Evolutionary conservation across 2,113 vertebrate species (phyloP).

Genomic region (Varanus salvator): DNA sequence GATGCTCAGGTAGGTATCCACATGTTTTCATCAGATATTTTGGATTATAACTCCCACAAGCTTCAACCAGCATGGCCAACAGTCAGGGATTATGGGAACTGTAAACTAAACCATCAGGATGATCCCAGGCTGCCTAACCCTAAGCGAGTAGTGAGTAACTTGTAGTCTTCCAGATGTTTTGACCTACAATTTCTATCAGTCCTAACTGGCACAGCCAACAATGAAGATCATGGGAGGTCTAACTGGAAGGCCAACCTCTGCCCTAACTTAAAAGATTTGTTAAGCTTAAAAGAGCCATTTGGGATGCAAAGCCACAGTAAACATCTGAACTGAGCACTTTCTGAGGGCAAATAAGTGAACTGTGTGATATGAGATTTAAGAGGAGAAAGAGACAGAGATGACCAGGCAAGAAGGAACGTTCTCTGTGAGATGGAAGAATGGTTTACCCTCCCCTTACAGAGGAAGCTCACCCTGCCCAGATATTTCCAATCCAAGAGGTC

Average conservation of each 20-base stretch:
- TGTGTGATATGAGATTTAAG: background rate
- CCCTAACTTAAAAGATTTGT: background rate
- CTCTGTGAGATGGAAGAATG: too few relatives aligned
- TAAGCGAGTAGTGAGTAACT: too few relatives aligned
- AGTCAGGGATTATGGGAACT: too few relatives aligned
- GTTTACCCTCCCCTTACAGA: too few relatives aligned
- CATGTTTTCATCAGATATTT: too few relatives aligned
- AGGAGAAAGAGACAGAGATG: background rate
- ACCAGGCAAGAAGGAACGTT: background rate
- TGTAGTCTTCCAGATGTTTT: too few relatives aligned
- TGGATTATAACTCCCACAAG: too few relatives aligned
- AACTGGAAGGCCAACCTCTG: background rate
- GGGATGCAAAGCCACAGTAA: background rate
- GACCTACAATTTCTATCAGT: too few relatives aligned
- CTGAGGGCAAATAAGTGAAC: background rate
- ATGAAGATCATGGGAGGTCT: background rate
- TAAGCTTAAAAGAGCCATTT: background rate
- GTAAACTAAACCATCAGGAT: too few relatives aligned
- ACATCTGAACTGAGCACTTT: background rate
- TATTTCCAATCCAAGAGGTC: conserved; percentile 95
- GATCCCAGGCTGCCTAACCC: too few relatives aligned
- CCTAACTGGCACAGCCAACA: background rate
- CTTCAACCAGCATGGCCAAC: too few relatives aligned
- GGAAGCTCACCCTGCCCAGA: conserved; percentile 85
- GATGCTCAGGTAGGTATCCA: background rate